These are phyloP conservation scores for Montipora efflorescens DNA, from an alignment of 64 coral and sea anemone species.

Conservation along the genomic window DNA sequence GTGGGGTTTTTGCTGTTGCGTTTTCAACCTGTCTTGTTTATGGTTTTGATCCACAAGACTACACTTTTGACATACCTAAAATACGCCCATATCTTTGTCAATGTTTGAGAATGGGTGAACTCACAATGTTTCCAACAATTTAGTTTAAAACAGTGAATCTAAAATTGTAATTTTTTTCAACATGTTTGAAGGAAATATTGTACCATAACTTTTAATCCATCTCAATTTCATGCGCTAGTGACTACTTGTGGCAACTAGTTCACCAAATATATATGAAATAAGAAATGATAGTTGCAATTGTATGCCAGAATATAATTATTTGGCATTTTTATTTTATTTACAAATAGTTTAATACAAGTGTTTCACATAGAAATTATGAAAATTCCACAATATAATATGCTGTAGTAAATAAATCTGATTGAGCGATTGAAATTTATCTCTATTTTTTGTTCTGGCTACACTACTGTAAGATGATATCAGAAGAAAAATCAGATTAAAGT, in stretches of 20 bases:
- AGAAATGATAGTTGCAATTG: slow-evolving; percentile 20
- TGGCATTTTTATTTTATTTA: slow-evolving; percentile 24
- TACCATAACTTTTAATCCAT: not conserved
- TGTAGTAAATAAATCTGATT: not conserved
- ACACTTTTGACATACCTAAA: not conserved
- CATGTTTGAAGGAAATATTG: no score
- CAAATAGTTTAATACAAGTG: slow-evolving; percentile 27
- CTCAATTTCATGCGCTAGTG: slow-evolving; percentile 10
- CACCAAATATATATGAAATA: slow-evolving; percentile 17
- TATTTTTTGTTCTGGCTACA: no score
- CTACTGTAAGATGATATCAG: no score
- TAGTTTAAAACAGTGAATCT: slow-evolving; percentile 18
- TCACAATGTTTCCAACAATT: slow-evolving; percentile 33
- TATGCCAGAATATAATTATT: slow-evolving; percentile 34
- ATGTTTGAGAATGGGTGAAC: slow-evolving; percentile 26
- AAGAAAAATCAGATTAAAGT: no score
- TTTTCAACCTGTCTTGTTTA: no score
- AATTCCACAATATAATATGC: slow-evolving; percentile 27
- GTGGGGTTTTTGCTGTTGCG: no score
- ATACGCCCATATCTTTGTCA: slow-evolving; percentile 18
- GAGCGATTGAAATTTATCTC: slow-evolving; percentile 23
- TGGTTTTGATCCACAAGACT: no score
- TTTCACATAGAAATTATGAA: slow-evolving; percentile 28
- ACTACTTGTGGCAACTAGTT: slow-evolving; percentile 29
- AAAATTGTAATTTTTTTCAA: not conserved